Conservation (phyloP, 1,140 invertebrate genomes). For the Zeugodacus cucurbitae region DNA sequence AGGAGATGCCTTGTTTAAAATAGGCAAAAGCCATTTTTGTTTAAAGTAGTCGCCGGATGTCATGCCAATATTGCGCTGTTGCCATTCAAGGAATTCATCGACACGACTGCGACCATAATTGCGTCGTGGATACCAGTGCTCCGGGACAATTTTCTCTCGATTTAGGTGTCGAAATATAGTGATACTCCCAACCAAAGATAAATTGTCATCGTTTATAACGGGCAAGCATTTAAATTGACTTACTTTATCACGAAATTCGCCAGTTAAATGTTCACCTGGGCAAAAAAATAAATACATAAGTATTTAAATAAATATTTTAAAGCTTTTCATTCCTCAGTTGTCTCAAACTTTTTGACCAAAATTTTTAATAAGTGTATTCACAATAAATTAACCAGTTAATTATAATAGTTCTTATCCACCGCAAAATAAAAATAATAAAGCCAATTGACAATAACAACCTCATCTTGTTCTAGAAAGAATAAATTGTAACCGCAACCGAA, state of each 20-base stretch:
- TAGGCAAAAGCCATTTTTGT: slow-evolving; percentile 70
- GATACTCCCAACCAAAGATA: slow-evolving; percentile 80
- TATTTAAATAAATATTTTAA: neutral
- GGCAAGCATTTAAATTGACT: slow-evolving; percentile 83
- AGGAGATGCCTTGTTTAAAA: slow-evolving; percentile 64
- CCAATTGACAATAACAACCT: no score
- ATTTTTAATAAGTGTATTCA: no score
- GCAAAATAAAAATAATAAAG: no score
- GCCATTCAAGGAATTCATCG: slow-evolving; percentile 90
- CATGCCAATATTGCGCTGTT: slow-evolving; percentile 79
- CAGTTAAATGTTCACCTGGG: slow-evolving; percentile 78
- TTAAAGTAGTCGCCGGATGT: slow-evolving; percentile 78
- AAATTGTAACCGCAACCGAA: no score
- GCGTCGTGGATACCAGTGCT: slow-evolving; percentile 81
- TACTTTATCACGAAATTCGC: slow-evolving; percentile 76
- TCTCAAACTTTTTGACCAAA: no score
- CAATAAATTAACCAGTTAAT: no score
- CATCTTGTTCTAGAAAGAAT: no score
- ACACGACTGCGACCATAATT: slow-evolving; percentile 75
- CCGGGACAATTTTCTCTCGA: slow-evolving; percentile 68
- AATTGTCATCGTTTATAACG: slow-evolving; percentile 78
- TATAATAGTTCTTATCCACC: no score
- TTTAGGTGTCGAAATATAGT: slow-evolving; percentile 72
- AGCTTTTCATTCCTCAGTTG: no score
- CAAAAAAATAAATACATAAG: slow-evolving; percentile 44